Evolutionary conservation across 2,888 invertebrate genomes (phyloP).

Genomic region (Euspilapteryx auroguttella): DNA sequence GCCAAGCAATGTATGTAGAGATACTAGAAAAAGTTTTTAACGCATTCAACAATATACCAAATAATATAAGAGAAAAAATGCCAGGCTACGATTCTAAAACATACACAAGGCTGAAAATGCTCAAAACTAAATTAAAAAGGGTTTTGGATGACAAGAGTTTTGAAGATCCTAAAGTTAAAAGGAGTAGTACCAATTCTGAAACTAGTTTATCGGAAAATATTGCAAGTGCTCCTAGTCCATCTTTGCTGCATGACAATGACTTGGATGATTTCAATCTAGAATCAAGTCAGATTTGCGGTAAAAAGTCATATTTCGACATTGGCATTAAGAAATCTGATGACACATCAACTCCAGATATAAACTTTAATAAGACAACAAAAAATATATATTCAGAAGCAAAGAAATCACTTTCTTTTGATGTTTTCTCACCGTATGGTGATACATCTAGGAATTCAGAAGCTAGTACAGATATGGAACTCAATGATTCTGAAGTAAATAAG

Average conservation of each 20-base stretch:
- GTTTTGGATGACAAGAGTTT: slow-evolving; percentile 40
- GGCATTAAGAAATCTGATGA: slow-evolving; percentile 5
- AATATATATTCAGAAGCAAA: slow-evolving; percentile 22
- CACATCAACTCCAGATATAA: slow-evolving; percentile 28
- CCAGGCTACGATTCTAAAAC: slow-evolving; percentile 61
- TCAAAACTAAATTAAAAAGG: slow-evolving; percentile 60
- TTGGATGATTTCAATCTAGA: slow-evolving; percentile 22
- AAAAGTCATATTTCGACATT: background rate
- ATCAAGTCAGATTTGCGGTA: slow-evolving; percentile 12
- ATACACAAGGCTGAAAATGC: slow-evolving; percentile 58
- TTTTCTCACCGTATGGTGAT: slow-evolving; percentile 20
- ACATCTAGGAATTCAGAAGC: slow-evolving; percentile 14
- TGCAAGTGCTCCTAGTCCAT: too few species aligned
- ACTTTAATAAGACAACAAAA: slow-evolving; percentile 17
- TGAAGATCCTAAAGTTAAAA: too few species aligned
- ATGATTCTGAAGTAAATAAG: slow-evolving; percentile 18
- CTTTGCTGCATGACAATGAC: too few species aligned
- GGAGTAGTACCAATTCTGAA: too few species aligned
- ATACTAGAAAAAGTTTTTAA: slow-evolving; percentile 65
- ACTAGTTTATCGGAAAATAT: too few species aligned
- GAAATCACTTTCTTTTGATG: slow-evolving; percentile 26
- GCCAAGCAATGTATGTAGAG: slow-evolving; percentile 59
- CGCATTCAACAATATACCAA: slow-evolving; percentile 66
- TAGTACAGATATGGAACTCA: slow-evolving; percentile 15
- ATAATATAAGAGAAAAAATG: slow-evolving; percentile 60